Base-by-base conservation (phyloP, 2,797 vertebrate genomes). In the Amblyopsis hoosieri region DNA sequence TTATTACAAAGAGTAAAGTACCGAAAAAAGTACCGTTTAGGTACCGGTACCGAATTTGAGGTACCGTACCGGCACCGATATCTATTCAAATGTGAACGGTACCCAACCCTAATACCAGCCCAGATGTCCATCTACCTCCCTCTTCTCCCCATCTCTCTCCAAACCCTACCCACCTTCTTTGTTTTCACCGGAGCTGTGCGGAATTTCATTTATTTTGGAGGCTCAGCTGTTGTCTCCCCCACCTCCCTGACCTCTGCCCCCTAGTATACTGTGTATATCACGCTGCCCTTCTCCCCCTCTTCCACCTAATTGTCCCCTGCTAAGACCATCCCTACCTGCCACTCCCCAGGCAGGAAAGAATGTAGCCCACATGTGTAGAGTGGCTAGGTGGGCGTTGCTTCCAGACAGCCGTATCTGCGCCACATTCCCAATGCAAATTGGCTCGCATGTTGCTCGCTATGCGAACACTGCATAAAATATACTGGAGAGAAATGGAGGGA, bases 201-300 rank as follows among this genome's bases (percentile, higher is more conserved):
- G 71, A 91, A 86, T 91, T 90, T 90, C 71, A 91, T 92, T 90
- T 84, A 70, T 88, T 90, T 84, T 87, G 85, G 89, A 89, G 84
- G 76, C 90, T 84, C 81, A 83, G 87, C 76, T 84, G 80, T 77
- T 87, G 69, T 73, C 75, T 62, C 47, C 55, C 55, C 64, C 74
- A 12, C 53, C 57, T 55, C 60, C 53, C 63, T 54, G 53, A 2
- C 51, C 47, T 52, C 17, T 3, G 42, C 33, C 52, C 69, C 47
- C 46, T 12, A 47, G 42, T 31, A 64, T 54, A 64, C 12, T 55
- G 53, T 62, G 17, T 48, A 56, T 19, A 72, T n/a, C 42, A 64
- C 61, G 31, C 52, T 31, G 37, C 7, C 48, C 55, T 42, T 23
- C 51, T 59, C 50, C 56, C 45, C 57, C 64, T 56, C 23, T 62